A percentile compares a stretch with the other conserved stretches of the same genome.
phyloP scores from a whole-genome alignment of 2,888 invertebrate species.

The Suillia variegata region DNA sequence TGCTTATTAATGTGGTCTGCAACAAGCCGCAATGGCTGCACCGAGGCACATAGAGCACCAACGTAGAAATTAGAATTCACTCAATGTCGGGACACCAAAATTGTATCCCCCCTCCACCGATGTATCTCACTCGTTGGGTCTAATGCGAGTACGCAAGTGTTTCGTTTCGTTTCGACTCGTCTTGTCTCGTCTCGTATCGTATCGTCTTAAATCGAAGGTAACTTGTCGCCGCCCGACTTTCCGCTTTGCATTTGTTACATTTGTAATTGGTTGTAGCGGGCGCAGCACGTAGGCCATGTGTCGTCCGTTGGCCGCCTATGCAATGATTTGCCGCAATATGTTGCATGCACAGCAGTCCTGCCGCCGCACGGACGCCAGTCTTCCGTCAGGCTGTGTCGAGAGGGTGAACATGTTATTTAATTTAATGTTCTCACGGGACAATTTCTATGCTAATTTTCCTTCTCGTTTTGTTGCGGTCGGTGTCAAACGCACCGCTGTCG shows the following conservation, averaged over 20 bases:
- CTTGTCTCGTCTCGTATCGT: too few relatives aligned
- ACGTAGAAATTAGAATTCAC: not conserved
- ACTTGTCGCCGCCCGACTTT: too few relatives aligned
- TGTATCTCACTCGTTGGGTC: too few relatives aligned
- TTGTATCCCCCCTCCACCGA: too few relatives aligned
- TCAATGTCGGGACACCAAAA: not conserved
- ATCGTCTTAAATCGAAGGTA: too few relatives aligned
- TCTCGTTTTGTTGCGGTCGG: slow-evolving; percentile 39
- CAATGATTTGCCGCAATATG: not conserved
- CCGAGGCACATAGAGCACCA: not conserved
- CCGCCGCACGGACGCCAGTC: slow-evolving; percentile 37
- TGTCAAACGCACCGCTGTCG: slow-evolving; percentile 38
- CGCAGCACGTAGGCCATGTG: slow-evolving; percentile 25
- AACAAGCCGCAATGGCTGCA: not conserved
- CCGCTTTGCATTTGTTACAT: slow-evolving; percentile 33
- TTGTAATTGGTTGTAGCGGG: slow-evolving; percentile 49
- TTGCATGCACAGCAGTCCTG: slow-evolving; percentile 41
- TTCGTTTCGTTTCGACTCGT: too few relatives aligned
- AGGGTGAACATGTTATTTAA: slow-evolving; percentile 49
- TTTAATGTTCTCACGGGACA: slow-evolving; percentile 52
- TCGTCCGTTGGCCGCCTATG: slow-evolving; percentile 30
- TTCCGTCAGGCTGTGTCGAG: slow-evolving; percentile 32
- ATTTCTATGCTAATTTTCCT: slow-evolving; percentile 50
- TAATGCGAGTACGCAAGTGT: not conserved
- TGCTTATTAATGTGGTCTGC: slow-evolving; percentile 36